Percentiles rank a stretch among this genome's conserved stretches.
Conservation (phyloP, 1,140 invertebrate genomes). For the Acromyrmex echinatior region DNA sequence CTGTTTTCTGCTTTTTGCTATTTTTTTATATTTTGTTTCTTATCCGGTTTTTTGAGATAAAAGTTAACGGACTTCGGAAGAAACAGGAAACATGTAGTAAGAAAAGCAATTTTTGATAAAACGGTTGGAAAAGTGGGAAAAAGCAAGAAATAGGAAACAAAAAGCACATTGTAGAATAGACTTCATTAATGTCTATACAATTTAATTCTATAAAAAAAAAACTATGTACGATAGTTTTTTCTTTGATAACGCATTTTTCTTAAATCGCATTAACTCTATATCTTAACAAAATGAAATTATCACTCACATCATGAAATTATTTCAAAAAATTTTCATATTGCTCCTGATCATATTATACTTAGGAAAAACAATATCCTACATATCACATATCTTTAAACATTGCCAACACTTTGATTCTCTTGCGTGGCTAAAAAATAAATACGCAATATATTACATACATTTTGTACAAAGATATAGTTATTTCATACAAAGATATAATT, state of each 20-base stretch:
- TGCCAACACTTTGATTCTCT: constrained; percentile 62
- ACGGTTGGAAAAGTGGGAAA: too few species aligned
- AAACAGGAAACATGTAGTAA: too few species aligned
- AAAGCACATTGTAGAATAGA: too few species aligned
- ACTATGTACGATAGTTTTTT: background rate
- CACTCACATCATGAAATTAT: background rate
- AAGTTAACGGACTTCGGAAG: too few species aligned
- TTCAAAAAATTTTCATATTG: background rate
- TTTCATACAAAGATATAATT: background rate
- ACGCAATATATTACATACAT: background rate
- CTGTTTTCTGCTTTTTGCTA: too few species aligned
- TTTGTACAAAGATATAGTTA: background rate
- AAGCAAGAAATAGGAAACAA: too few species aligned
- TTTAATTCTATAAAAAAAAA: background rate
- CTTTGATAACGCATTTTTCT: background rate
- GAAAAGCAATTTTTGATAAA: too few species aligned
- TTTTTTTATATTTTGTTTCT: too few species aligned
- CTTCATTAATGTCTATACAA: background rate
- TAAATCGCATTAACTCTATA: background rate
- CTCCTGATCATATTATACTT: background rate
- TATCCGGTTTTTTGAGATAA: too few species aligned
- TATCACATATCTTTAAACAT: constrained; percentile 26
- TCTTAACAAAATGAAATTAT: background rate
- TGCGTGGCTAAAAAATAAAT: constrained; percentile 70
- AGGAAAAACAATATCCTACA: background rate